A percentile compares a stretch with the other conserved stretches of the same genome.
These are phyloP conservation scores for Zeugodacus cucurbitae DNA, from an alignment of 1,140 invertebrate genomes.

Conservation along the genomic window DNA sequence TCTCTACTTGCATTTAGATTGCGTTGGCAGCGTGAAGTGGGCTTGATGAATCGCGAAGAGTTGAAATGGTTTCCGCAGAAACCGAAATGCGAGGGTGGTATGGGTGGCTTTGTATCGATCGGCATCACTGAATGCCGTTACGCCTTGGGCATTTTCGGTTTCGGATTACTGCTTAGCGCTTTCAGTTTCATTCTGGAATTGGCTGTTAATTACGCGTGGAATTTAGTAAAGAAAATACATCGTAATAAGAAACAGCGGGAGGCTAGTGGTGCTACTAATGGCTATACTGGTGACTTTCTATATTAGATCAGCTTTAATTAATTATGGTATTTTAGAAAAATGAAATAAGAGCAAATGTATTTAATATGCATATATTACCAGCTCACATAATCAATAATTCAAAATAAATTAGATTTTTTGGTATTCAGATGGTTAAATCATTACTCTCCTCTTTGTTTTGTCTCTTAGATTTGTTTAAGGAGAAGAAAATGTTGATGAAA, in stretches of 20 bases:
- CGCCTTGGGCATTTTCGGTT: constrained; percentile 63
- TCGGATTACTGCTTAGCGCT: constrained; percentile 62
- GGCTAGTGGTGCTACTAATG: neutral
- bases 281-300: neutral
- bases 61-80: constrained; percentile 65
- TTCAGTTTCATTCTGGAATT: constrained; percentile 51
- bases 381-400: no score
- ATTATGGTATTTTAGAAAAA: no score
- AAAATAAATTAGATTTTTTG: no score
- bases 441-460: no score
- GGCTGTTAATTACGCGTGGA: constrained; percentile 45
- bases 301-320: no score
- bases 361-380: no score
- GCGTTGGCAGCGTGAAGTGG: constrained; percentile 65
- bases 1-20: constrained; percentile 53
- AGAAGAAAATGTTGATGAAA: no score
- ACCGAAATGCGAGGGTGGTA: constrained; percentile 67
- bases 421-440: no score
- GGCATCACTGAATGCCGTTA: constrained; percentile 68
- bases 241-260: neutral
- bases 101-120: constrained; percentile 68
- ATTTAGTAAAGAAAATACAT: neutral
- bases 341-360: no score
- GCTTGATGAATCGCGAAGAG: constrained; percentile 61
- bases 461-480: no score